phyloP scores from a whole-genome alignment of 2,888 invertebrate species.

The Drosophila mulleri region DNA sequence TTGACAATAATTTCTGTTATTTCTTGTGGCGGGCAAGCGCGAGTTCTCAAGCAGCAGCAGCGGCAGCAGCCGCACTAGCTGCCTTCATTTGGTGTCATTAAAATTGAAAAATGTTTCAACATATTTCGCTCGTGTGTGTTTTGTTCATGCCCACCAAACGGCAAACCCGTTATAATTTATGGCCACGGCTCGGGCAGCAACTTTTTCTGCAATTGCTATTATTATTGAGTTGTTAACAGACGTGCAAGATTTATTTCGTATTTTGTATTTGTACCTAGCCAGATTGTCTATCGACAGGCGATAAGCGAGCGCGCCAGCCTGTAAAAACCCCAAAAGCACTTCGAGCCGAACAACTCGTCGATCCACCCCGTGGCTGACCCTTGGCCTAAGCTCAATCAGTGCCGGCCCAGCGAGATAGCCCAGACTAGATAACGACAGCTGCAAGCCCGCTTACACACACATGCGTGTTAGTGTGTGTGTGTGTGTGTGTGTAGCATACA shows the following conservation, averaged over 20 bases:
- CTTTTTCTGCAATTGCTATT: conserved; percentile 42
- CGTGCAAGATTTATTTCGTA: conserved; percentile 16
- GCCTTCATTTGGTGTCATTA: conserved; percentile 72
- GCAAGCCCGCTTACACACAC: conserved; percentile 43
- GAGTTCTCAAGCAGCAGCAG: conserved; percentile 22
- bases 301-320: conserved; percentile 60
- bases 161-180: conserved; percentile 67
- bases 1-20: conserved; percentile 81
- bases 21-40: conserved; percentile 57
- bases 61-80: conserved; percentile 14
- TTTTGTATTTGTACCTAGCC: conserved; percentile 1
- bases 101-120: conserved; percentile 68
- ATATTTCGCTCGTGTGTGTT: conserved; percentile 52
- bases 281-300: conserved; percentile 30
- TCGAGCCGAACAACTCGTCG: conserved; percentile 14
- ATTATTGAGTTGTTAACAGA: conserved; percentile 60
- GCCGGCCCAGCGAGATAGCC: conserved; percentile 56
- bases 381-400: conserved; percentile 42
- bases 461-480: background rate
- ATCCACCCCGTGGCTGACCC: conserved; percentile 69
- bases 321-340: conserved; percentile 61
- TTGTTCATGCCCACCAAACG: conserved; percentile 56
- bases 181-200: conserved; percentile 34
- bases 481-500: conserved; percentile 7
- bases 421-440: conserved; percentile 73